Base-by-base conservation (phyloP, 2,797 vertebrate species). In the Periparus ater region DNA sequence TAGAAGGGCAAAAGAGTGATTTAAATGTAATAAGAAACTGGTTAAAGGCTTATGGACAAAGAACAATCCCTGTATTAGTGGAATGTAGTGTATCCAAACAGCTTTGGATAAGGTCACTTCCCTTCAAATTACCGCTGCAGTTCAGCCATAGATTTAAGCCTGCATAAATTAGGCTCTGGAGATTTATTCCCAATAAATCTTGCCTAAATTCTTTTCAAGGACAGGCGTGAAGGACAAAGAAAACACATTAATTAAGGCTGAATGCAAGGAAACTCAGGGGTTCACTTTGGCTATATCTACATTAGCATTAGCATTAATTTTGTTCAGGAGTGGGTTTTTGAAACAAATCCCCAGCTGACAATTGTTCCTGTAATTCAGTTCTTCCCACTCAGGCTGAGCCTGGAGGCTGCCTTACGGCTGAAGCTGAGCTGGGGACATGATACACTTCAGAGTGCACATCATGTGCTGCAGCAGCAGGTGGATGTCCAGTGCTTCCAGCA, bases 381-480 rank as follows among this genome's bases (percentile, higher is more conserved):
- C 42, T 83, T 22, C 22, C 17, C 27, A 7, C 7, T 36, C 29
- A 34, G 54, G 36, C 32, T 45, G 61, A 60, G 44, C 30, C n/a
- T 63, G 26, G 26, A 47, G 25, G 11, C 27, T 94, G 76, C 30
- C 40, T 70, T 50, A 45, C 55, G 76, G 30, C 36, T 36, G 38
- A 38, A 54, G 47, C 30, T 61, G 67, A 85, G 58, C 32, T 85
- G 63, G 34, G 30, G 27, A 9, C 17, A 3, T 4, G 32, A 34
- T 38, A 19, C 0, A 1, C 7, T 18, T 27, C 40, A 11, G 57
- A 42, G 8, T 10, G 11, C 7, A 6, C 26, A 11, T 3, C 0
- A 0, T 5, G 17, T 40, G 23, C 55, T 54, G 29, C 5, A 5
- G 78, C 4, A 2, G 51, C 55, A 30, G 61, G 26, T 44, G 55